Base-by-base conservation (phyloP, 2,113 vertebrate genomes). In the Noturus placidus region DNA sequence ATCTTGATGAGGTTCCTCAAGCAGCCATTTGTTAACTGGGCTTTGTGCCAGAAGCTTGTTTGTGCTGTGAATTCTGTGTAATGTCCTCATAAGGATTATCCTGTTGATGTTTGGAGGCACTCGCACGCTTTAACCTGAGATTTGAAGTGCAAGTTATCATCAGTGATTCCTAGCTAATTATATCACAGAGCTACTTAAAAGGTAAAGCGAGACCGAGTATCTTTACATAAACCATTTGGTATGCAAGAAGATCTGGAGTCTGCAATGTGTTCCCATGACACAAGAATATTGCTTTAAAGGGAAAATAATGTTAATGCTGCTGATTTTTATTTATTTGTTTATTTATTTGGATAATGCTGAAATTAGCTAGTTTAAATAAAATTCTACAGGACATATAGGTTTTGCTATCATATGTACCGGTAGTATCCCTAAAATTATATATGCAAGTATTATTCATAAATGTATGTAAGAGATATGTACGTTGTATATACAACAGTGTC, bases 11-110 rank as follows among this genome's bases (percentile, higher is more conserved):
- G 17, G 11, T 67, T 50, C 38, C 30, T 38, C 42, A 27, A 85
- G 88, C 82, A 87, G 25, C 84, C 85, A 92, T 93, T 89, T 93
- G 86, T 19, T 56, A 87, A 88, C 57, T 86, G 89, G 59, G 56
- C 57, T 84, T 81, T 69, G 74, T 88, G 85, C 83, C n/a, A 38
- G 38, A 74, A 61, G 86, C 19, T 80, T 87, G 83, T 87, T 86
- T 91, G 50, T 89, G 59, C 54, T 10, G 52, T 13, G 67, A 63
- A 22, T n/a, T 82, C 33, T 67, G 54, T 72, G 38, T 63, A 50
- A 61, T 76, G 88, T 27, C 42, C 56, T 88, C 38, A 88, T 33
- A 82, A 65, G 79, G 79, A 81, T 90, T 78, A 89, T 84, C 79
- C 76, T 84, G 76, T 33, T 90, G 33, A 33, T 87, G 82, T 88